phyloP scores from a whole-genome alignment of 1,140 invertebrate species.

The Drosophila sproati region DNA sequence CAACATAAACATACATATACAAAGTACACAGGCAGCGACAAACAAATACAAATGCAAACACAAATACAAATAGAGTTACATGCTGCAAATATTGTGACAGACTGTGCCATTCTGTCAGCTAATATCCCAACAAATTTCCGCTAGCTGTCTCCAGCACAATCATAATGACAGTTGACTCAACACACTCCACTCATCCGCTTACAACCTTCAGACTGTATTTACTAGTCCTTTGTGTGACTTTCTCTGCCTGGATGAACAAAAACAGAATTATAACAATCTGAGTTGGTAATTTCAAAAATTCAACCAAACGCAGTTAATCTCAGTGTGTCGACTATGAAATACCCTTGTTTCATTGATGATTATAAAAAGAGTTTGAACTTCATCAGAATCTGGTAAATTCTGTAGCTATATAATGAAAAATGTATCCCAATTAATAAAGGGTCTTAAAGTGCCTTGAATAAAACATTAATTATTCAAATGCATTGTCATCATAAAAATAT shows the following conservation, averaged over 20 bases:
- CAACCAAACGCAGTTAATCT: neutral
- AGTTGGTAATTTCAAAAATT: constrained; percentile 5
- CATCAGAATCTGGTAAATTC: no score
- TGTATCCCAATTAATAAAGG: no score
- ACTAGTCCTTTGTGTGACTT: neutral
- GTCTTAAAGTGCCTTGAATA: neutral
- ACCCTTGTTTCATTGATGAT: neutral
- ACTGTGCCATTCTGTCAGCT: constrained; percentile 38
- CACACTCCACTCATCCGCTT: neutral
- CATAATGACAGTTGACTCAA: constrained; percentile 8
- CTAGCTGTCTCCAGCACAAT: constrained; percentile 35
- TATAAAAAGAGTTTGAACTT: neutral
- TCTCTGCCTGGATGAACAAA: constrained; percentile 9
- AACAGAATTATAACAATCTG: constrained; percentile 14
- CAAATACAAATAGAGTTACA: constrained; percentile 31
- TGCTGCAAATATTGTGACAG: constrained; percentile 39
- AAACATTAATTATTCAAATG: neutral
- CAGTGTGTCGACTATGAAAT: neutral
- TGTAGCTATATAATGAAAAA: no score
- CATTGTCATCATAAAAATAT: neutral
- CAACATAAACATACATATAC: neutral
- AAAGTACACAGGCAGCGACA: constrained; percentile 2
- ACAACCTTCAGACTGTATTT: no score
- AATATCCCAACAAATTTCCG: constrained; percentile 56
- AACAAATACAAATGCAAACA: constrained; percentile 22